Percentiles rank a stretch among this genome's conserved stretches.
phyloP scores from a whole-genome alignment of 2,888 invertebrate genomes.

The Drosophila anomelani region DNA sequence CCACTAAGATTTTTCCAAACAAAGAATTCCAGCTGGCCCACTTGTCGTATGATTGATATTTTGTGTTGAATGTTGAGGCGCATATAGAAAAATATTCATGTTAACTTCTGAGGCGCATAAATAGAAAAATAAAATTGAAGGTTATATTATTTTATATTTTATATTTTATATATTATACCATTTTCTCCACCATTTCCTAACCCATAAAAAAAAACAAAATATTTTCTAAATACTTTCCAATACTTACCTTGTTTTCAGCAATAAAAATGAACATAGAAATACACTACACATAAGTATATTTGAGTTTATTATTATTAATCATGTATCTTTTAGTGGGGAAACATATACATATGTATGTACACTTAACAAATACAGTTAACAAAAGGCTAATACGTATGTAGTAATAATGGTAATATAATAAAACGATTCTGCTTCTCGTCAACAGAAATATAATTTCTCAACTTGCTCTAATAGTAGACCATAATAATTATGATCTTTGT shows the following conservation, averaged over 20 bases:
- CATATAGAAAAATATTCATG: neutral
- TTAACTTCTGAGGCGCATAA: neutral
- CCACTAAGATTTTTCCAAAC: too few relatives aligned
- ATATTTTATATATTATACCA: neutral
- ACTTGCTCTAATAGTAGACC: conserved; percentile 58
- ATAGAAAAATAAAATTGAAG: neutral
- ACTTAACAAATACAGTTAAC: conserved; percentile 69
- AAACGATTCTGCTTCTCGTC: conserved; percentile 51
- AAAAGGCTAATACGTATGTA: conserved; percentile 53
- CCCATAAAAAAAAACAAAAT: neutral
- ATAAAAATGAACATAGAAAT: neutral
- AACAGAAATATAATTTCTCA: conserved; percentile 68
- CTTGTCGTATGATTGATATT: neutral
- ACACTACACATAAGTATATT: conserved; percentile 49
- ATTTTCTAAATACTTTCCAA: neutral
- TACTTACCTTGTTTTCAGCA: neutral
- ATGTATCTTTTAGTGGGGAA: conserved; percentile 41
- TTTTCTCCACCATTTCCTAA: too few relatives aligned
- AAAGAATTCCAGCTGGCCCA: too few relatives aligned
- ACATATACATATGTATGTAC: conserved; percentile 63
- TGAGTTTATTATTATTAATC: conserved; percentile 54
- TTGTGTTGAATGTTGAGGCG: neutral
- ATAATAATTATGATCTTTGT: conserved; percentile 29
- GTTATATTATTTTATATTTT: neutral
- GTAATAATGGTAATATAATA: conserved; percentile 60